Percentiles rank a stretch among this genome's conserved stretches.
Conservation (phyloP, 2,113 vertebrate genomes). For the Tachuris rubrigastra region DNA sequence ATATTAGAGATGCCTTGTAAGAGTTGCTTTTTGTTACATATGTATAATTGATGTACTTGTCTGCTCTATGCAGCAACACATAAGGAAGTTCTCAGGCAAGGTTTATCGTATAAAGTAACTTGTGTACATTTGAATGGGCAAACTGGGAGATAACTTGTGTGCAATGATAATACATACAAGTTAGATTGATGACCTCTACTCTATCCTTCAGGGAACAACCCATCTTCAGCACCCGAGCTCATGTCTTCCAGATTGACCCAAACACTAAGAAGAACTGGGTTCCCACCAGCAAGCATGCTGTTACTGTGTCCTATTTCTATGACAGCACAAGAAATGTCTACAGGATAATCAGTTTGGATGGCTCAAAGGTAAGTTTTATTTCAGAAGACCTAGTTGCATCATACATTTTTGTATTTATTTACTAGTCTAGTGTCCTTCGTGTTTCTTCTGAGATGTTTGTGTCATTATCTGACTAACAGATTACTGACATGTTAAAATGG, state of each 20-base stretch:
- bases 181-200: slow-evolving; percentile 78
- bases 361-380: slow-evolving; percentile 87
- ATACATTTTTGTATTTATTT: not conserved
- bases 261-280: slow-evolving; percentile 99
- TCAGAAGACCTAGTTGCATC: not conserved
- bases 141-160: slow-evolving; percentile 46
- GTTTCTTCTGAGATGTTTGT: not conserved
- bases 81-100: not conserved
- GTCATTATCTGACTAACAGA: not conserved
- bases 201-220: slow-evolving; percentile 91
- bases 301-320: slow-evolving; percentile 98
- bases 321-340: slow-evolving; percentile 99
- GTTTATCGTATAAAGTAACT: slow-evolving; percentile 59
- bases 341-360: slow-evolving; percentile 98
- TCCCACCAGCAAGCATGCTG: slow-evolving; percentile 98
- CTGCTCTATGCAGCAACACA: not conserved
- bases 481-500: not conserved
- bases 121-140: slow-evolving; percentile 47
- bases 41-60: not conserved
- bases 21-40: not conserved
- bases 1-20: not conserved
- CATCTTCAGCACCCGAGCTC: slow-evolving; percentile 97
- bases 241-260: slow-evolving; percentile 99
- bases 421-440: not conserved
- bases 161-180: slow-evolving; percentile 68